Evolutionary conservation across 2,888 invertebrate genomes (phyloP).

Genomic region (Mythimna lalbum): DNA sequence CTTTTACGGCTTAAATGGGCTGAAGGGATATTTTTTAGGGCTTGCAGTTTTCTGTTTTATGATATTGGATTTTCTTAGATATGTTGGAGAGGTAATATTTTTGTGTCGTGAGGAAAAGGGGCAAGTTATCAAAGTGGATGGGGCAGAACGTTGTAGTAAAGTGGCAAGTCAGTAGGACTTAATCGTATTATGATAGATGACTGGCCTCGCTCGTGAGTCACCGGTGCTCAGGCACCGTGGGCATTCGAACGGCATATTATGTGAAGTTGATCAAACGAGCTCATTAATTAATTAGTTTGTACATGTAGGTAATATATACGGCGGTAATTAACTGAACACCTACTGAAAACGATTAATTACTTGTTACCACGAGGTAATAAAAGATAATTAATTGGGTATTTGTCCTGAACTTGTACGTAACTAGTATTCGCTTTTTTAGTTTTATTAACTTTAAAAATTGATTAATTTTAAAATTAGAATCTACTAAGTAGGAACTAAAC

Average conservation of each 20-base stretch:
- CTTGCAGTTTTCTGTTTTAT: constrained; percentile 81
- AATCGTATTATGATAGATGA: constrained; percentile 76
- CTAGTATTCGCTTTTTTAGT: constrained; percentile 30
- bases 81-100: constrained; percentile 52
- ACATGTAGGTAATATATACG: constrained; percentile 19
- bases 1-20: constrained; percentile 81
- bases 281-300: constrained; percentile 51
- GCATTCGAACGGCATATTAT: constrained; percentile 47
- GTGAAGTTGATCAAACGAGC: constrained; percentile 42
- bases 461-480: no score
- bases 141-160: constrained; percentile 39
- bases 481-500: not conserved
- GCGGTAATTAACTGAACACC: constrained; percentile 29
- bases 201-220: constrained; percentile 74
- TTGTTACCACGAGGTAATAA: constrained; percentile 17
- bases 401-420: not conserved
- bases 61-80: constrained; percentile 72
- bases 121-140: constrained; percentile 42
- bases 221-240: constrained; percentile 42
- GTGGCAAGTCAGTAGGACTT: constrained; percentile 68
- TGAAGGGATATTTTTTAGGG: constrained; percentile 77
- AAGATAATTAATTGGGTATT: constrained; percentile 22
- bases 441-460: not conserved
- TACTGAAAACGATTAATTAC: constrained; percentile 29
- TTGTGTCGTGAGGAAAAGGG: constrained; percentile 51